Evolutionary conservation across 2,888 invertebrate genomes (phyloP).

Genomic region (Tuta absoluta): DNA sequence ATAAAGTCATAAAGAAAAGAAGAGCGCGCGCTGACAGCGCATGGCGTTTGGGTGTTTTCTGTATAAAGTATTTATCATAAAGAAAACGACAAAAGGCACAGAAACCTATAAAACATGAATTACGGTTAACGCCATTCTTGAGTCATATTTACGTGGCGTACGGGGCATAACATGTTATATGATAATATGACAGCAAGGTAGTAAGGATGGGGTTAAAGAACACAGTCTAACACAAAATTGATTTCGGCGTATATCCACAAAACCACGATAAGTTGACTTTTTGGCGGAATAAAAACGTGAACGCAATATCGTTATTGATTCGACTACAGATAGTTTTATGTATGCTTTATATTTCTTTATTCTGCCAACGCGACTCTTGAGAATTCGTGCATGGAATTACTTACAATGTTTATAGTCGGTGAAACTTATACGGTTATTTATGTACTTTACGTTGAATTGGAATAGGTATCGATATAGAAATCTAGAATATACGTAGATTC

Average conservation of each 20-base stretch:
- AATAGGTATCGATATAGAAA: too few species aligned
- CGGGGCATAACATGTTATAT: neutral
- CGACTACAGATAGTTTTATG: conserved; percentile 22
- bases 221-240: conserved; percentile 58
- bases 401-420: too few species aligned
- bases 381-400: conserved; percentile 3
- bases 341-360: conserved; percentile 20
- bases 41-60: too few species aligned
- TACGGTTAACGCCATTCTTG: neutral
- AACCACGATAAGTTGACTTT: conserved; percentile 46
- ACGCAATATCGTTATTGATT: conserved; percentile 26
- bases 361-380: neutral
- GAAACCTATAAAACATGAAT: neutral
- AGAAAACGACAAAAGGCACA: conserved; percentile 3
- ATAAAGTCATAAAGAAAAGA: too few species aligned
- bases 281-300: conserved; percentile 55
- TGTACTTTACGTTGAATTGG: too few species aligned
- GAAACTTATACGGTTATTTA: too few species aligned
- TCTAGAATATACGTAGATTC: too few species aligned
- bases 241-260: conserved; percentile 54
- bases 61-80: too few species aligned
- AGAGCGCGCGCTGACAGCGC: too few species aligned
- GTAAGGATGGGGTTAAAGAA: conserved; percentile 26
- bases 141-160: conserved; percentile 4
- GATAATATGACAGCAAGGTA: neutral